Evolutionary conservation across 2,888 invertebrate species (phyloP).

Genomic region (Idaea biselata): DNA sequence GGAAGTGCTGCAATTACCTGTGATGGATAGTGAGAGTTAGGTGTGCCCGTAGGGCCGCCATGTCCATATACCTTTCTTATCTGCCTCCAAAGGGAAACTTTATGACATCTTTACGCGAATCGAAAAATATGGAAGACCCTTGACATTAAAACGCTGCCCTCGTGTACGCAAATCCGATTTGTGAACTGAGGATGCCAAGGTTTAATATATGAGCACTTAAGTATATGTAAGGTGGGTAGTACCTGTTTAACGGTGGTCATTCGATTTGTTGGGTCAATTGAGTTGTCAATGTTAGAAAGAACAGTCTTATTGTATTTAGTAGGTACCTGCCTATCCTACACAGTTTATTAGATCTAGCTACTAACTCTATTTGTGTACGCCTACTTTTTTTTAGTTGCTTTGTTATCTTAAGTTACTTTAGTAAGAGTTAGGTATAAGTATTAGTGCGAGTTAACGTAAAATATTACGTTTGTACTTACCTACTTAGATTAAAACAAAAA

Average conservation of each 20-base stretch:
- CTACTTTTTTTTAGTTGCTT: no score
- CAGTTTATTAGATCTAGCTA: no score
- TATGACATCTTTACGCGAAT: constrained; percentile 72
- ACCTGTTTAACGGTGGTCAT: neutral
- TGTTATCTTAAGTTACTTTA: no score
- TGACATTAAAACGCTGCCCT: constrained; percentile 55
- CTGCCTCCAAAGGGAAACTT: constrained; percentile 66
- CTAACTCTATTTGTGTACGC: no score
- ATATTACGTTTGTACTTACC: no score
- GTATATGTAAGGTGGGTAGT: neutral
- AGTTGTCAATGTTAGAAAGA: neutral
- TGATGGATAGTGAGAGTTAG: constrained; percentile 72
- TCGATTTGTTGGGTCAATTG: neutral
- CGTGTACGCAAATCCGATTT: constrained; percentile 47
- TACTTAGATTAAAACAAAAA: no score
- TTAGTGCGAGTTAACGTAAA: no score
- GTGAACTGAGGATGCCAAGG: constrained; percentile 27
- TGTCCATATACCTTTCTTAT: constrained; percentile 71
- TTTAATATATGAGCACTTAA: neutral
- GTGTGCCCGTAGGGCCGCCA: constrained; percentile 61
- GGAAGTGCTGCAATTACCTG: constrained; percentile 70
- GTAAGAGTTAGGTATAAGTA: no score
- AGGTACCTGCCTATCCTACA: neutral
- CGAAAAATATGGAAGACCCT: constrained; percentile 69
- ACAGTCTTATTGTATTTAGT: neutral